phyloP scores from a whole-genome alignment of 2,113 vertebrate species.

The Typhlomys cinereus region DNA sequence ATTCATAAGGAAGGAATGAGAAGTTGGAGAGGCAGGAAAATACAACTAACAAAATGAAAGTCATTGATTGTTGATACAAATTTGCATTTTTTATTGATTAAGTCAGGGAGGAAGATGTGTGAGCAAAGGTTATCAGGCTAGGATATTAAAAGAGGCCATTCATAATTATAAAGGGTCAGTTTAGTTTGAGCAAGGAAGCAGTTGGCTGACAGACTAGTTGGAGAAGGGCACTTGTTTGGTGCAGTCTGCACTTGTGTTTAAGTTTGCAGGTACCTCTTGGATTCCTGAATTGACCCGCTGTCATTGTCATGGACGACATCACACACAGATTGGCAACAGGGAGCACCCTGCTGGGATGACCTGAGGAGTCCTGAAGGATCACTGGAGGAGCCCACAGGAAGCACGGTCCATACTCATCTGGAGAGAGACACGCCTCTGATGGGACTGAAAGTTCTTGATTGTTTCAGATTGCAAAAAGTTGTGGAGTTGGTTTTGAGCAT shows the following conservation, averaged over 20 bases:
- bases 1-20: constrained; percentile 48
- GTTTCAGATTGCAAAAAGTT: constrained; percentile 63
- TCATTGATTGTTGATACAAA: constrained; percentile 45
- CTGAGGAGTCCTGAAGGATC: not conserved
- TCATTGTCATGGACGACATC: constrained; percentile 55
- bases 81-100: constrained; percentile 2
- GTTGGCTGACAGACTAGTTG: constrained; percentile 18
- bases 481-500: constrained; percentile 50
- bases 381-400: not conserved
- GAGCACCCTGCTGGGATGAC: constrained; percentile 43
- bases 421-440: constrained; percentile 7
- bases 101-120: not conserved
- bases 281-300: constrained; percentile 63
- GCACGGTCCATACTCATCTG: not conserved
- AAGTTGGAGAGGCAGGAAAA: constrained; percentile 62
- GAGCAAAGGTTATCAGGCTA: constrained; percentile 31
- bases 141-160: constrained; percentile 42
- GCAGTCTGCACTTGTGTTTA: constrained; percentile 60
- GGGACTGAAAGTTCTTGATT: constrained; percentile 69
- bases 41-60: constrained; percentile 26
- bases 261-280: constrained; percentile 71
- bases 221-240: not conserved
- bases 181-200: constrained; percentile 63
- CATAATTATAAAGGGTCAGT: constrained; percentile 46
- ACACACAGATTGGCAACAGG: constrained; percentile 54